Percentiles rank a stretch among this genome's conserved stretches.
Conservation (phyloP, 2,888 invertebrate species). For the Nomada lathburiana region DNA sequence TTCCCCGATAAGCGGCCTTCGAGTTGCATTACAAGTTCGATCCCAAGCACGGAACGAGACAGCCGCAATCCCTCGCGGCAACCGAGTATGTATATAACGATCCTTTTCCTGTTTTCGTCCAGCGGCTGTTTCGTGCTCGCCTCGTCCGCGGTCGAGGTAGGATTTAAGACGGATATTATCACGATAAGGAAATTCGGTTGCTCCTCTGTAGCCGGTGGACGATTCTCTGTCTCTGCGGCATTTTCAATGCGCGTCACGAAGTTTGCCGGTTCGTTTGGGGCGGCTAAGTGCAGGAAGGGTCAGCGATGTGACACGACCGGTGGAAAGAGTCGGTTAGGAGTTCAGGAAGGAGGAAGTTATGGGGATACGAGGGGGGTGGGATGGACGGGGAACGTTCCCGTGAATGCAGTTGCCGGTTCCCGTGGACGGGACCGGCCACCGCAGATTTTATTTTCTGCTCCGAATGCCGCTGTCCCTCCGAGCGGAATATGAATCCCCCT, state of each 20-base stretch:
- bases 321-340: conserved; percentile 58
- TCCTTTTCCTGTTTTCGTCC: not conserved
- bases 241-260: conserved; percentile 59
- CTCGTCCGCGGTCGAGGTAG: not conserved
- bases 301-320: conserved; percentile 52
- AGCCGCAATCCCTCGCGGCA: conserved; percentile 29
- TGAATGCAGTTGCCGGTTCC: conserved; percentile 51
- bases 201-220: not conserved
- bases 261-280: conserved; percentile 54
- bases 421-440: conserved; percentile 34
- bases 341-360: conserved; percentile 65
- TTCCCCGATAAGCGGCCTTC: conserved; percentile 55
- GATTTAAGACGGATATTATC: conserved; percentile 41
- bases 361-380: conserved; percentile 17
- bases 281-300: conserved; percentile 52
- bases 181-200: conserved; percentile 39
- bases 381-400: conserved; percentile 41
- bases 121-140: not conserved
- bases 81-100: not conserved
- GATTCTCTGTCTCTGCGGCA: not conserved
- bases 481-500: conserved; percentile 65
- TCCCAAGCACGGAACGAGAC: conserved; percentile 45
- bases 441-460: conserved; percentile 68
- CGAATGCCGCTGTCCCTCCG: conserved; percentile 50
- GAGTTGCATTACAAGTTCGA: conserved; percentile 41